These are phyloP conservation scores for Cheilosia scutellata DNA, from an alignment of 2,888 invertebrate genomes.

Conservation along the genomic window DNA sequence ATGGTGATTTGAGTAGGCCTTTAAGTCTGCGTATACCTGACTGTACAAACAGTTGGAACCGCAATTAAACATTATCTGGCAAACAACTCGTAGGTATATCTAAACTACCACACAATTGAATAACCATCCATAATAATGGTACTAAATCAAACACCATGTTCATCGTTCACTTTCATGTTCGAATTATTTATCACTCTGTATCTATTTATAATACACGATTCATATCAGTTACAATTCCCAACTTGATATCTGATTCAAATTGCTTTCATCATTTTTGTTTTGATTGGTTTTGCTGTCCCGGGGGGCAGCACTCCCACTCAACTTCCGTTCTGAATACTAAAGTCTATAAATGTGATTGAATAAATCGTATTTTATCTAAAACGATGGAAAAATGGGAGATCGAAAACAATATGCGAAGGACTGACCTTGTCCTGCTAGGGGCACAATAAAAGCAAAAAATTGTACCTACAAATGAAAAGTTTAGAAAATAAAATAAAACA, in stretches of 20 bases:
- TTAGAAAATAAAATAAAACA: not conserved
- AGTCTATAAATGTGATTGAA: constrained; percentile 50
- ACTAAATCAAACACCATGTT: too few relatives aligned
- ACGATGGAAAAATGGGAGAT: constrained; percentile 20
- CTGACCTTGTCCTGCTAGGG: not conserved
- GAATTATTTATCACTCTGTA: not conserved
- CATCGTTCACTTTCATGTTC: not conserved
- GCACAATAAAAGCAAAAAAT: not conserved
- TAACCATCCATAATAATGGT: too few relatives aligned
- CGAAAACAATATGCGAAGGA: constrained; percentile 9
- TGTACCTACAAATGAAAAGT: not conserved
- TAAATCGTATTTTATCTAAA: constrained; percentile 21
- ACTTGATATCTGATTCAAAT: constrained; percentile 31
- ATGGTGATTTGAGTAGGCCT: too few relatives aligned
- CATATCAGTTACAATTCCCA: constrained; percentile 5
- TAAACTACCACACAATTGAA: too few relatives aligned
- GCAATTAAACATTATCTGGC: too few relatives aligned
- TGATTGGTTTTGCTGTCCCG: constrained; percentile 30
- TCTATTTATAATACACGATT: not conserved
- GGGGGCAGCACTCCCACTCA: not conserved
- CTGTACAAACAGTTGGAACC: too few relatives aligned
- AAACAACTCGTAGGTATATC: too few relatives aligned
- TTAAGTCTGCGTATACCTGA: too few relatives aligned
- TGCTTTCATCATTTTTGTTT: constrained; percentile 31
- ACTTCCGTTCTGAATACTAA: not conserved